phyloP scores from a whole-genome alignment of 2,113 vertebrate species.

The Synchiropus splendidus region DNA sequence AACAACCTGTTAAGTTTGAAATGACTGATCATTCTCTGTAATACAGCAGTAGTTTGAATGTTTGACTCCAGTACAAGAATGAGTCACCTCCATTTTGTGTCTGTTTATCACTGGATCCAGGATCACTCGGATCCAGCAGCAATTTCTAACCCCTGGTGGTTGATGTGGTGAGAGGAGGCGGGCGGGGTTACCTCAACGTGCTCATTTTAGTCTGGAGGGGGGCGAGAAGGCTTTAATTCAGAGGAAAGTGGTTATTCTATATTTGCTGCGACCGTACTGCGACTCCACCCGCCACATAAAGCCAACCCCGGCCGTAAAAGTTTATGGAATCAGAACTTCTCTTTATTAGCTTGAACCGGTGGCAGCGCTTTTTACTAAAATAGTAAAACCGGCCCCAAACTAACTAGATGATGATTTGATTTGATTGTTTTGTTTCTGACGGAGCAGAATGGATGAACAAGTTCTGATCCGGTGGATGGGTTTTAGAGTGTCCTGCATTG shows the following conservation, averaged over 20 bases:
- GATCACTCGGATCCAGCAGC: constrained; percentile 6
- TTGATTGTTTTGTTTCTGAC: neutral
- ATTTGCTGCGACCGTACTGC: constrained; percentile 56
- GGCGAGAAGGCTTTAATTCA: constrained; percentile 50
- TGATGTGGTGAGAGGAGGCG: constrained; percentile 50
- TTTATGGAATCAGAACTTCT: constrained; percentile 41
- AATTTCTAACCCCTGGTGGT: constrained; percentile 35
- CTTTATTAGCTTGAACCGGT: constrained; percentile 26
- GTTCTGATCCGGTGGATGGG: neutral
- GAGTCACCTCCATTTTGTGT: constrained; percentile 25
- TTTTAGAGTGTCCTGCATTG: constrained; percentile 2
- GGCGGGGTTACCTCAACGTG: constrained; percentile 53
- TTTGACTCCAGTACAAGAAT: constrained; percentile 18
- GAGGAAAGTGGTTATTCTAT: constrained; percentile 61
- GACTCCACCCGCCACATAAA: constrained; percentile 66
- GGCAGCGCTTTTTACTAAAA: constrained; percentile 17
- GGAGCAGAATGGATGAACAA: neutral
- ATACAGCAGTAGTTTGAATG: no score
- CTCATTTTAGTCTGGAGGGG: constrained; percentile 36
- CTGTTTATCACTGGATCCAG: constrained; percentile 16
- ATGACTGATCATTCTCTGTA: no score
- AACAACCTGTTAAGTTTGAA: no score
- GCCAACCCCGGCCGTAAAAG: constrained; percentile 32
- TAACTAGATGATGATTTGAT: constrained; percentile 32
- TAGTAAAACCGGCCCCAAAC: constrained; percentile 13